Evolutionary conservation across 1,140 invertebrate genomes (phyloP).

Genomic region (Magallana ariakensis): DNA sequence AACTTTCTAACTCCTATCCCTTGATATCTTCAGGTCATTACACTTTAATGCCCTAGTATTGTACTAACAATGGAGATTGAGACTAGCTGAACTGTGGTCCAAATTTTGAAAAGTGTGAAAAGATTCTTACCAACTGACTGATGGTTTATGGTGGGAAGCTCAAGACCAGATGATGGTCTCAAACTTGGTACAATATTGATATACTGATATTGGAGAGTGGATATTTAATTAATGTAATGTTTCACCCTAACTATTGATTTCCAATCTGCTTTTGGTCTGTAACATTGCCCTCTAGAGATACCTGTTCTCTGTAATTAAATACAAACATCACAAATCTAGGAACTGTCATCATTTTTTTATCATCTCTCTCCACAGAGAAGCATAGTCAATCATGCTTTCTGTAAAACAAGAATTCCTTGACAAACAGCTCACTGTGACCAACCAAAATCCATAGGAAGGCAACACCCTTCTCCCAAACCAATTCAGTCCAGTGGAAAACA

Average conservation of each 20-base stretch:
- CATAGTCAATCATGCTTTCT: no score
- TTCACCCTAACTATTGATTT: neutral
- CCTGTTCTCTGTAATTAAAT: neutral
- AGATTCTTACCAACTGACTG: neutral
- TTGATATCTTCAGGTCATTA: neutral
- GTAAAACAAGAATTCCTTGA: slow-evolving; percentile 6
- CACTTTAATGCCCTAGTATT: neutral
- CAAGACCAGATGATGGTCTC: neutral
- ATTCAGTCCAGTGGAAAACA: neutral
- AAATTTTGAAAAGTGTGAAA: neutral
- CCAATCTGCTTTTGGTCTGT: neutral
- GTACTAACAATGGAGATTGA: neutral
- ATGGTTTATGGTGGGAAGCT: neutral
- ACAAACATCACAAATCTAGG: neutral
- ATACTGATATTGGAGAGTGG: no score
- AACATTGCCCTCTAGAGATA: neutral
- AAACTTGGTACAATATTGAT: no score
- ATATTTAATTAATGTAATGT: no score
- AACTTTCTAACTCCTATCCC: neutral
- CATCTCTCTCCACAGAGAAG: no score
- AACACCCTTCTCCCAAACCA: neutral
- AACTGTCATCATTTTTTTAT: no score
- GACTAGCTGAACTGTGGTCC: neutral
- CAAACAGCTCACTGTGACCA: neutral
- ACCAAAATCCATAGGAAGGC: neutral